Base-by-base conservation (phyloP, 2,113 vertebrate genomes). In the Archocentrus centrarchus region DNA sequence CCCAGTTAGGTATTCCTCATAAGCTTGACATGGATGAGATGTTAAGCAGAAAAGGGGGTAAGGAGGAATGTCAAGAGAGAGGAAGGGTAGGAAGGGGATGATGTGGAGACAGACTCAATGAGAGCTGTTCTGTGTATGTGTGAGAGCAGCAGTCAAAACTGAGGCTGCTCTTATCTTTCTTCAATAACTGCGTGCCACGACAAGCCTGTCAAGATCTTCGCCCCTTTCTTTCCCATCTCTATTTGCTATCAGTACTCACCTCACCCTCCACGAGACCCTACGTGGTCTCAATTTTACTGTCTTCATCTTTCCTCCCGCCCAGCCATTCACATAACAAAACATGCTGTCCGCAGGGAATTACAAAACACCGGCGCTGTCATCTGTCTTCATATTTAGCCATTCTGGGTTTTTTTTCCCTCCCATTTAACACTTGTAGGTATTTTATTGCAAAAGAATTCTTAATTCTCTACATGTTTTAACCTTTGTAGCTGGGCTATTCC, bases 1-100 rank as follows among this genome's bases (percentile, higher is more conserved):
- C 83, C 79, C 76, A 47, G 79, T 44, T 77, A 73, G 47, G 41
- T 66, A 70, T 89, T 68, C 15, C 41, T 47, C 64, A 6, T 68
- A 68, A 47, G 41, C 22, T 70, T 76, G 59, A 24, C 47, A 77
- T 77, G n/a, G 55, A 9, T 57, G 75, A 62, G 47, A 55, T 17
- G 68, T 20, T 59, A 8, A 77, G 66, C 32, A 11, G 41, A 77
- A 62, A 64, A 80, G 10, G 24, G 24, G 35, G 41, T 24, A 3
- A 41, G 76, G 17, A 30, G n/a, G 60, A 27, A 37, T 77, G 80
- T 75, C 44, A 53, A 82, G 61, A 55, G 32, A 70, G 47, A 66
- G 59, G 59, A 14, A 18, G 68, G 30, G 35, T 30, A 14, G 59
- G 81, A 62, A 41, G 39, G 39, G 44, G 30, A 30, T 15, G 79